Evolutionary conservation across 2,797 vertebrate genomes (phyloP), one percentile per base, ranked within the genome.

Genomic region (Prionace glauca): DNA sequence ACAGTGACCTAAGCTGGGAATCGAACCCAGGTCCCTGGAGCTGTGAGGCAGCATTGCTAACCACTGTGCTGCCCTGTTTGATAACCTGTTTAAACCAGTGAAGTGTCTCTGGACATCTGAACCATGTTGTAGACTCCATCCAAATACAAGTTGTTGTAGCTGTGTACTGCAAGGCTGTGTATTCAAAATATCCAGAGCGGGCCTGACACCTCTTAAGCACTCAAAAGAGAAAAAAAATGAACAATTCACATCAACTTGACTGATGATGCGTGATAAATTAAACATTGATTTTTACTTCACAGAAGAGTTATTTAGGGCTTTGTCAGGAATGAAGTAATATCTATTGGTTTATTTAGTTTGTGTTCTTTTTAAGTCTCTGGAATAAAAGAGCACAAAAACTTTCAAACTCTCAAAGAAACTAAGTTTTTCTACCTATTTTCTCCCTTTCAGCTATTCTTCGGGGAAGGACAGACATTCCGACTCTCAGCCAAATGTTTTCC

Each of bases 281-380:
- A 69, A 69, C 90, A 92, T 92, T 69, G 90, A 92, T 92, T 92
- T 92, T 92, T 92, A 92, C 90, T 92, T 92, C 90, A 92, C 62
- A 18, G 36, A 62, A 41, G 90, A 92, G 20, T 92, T 92, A 92
- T 92, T 92, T 69, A 69, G 90, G 90, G 65, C 90, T 92, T 92
- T 69, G 90, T 92, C 90, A 92, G 41, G 90, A 92, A 92, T 45
- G 65, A 69, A 92, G 90, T 26, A 69, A 67, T 92, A 92, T 69
- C 90, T 41, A 92, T 92, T 41, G 62, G 62, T 69, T 41, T 92
- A 36, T 45, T 84, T 45, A 60, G 87, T 60, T 1, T 90, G 26
- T 24, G n/a, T 67, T 92, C 5, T 41, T 69, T 41, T 10, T 32
- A 69, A 11, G n/a, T 69, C 90, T 92, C 24, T 67, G 36, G 90